Evolutionary conservation across 2,113 vertebrate species (phyloP).

Genomic region (Vanacampus margaritifer): DNA sequence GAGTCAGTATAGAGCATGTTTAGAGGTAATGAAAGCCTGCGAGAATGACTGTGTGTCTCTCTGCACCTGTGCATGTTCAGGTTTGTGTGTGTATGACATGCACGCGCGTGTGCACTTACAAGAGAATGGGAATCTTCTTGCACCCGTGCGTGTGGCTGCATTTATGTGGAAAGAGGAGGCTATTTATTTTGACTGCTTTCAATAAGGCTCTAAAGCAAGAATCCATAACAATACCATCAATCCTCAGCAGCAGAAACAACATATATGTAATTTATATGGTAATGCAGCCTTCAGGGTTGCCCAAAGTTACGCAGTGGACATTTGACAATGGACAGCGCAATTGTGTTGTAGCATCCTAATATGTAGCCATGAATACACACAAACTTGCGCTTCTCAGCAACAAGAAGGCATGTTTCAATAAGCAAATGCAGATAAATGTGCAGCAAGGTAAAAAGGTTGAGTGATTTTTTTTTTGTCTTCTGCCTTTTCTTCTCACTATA

Average conservation of each 20-base stretch:
- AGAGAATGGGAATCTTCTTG: constrained; percentile 7
- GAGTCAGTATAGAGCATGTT: constrained; percentile 35
- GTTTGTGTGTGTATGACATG: neutral
- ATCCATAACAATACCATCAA: constrained; percentile 74
- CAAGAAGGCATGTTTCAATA: constrained; percentile 55
- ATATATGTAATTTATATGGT: constrained; percentile 78
- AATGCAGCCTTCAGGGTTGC: constrained; percentile 60
- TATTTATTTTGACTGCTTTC: constrained; percentile 71
- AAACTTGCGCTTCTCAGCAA: constrained; percentile 15
- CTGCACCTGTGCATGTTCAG: constrained; percentile 27
- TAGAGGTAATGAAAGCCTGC: constrained; percentile 39
- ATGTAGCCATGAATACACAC: constrained; percentile 19
- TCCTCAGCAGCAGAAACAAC: constrained; percentile 65
- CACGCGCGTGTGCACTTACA: neutral
- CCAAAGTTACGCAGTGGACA: constrained; percentile 56
- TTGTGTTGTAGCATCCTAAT: constrained; percentile 56
- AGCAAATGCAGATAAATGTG: constrained; percentile 38
- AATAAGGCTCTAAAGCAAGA: constrained; percentile 60
- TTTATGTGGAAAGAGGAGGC: constrained; percentile 53
- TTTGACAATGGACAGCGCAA: constrained; percentile 59
- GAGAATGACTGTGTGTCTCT: constrained; percentile 27
- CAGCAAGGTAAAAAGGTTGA: constrained; percentile 39
- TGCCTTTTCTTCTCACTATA: constrained; percentile 3
- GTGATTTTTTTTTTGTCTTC: constrained; percentile 18
- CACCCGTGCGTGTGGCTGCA: constrained; percentile 26